Evolutionary conservation across 2,113 vertebrate genomes (phyloP).

Genomic region (Scophthalmus maximus): DNA sequence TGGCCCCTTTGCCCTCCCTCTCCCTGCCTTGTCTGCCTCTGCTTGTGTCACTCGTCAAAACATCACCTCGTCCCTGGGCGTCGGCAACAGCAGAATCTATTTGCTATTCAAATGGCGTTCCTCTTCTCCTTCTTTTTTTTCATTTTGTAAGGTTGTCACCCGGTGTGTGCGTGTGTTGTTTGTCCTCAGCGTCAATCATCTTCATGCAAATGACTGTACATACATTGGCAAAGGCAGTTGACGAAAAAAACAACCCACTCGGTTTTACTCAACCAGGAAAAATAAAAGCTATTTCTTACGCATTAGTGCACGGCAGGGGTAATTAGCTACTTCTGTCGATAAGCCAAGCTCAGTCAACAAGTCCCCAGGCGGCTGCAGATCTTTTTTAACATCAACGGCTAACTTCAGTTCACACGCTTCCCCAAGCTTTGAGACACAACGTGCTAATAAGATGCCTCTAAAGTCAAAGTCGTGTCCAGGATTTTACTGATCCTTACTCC

Average conservation of each 20-base stretch:
- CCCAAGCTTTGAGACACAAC: too few species aligned
- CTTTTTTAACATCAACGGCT: not conserved
- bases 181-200: slow-evolving; percentile 17
- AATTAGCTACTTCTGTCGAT: not conserved
- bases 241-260: too few species aligned
- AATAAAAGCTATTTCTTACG: not conserved
- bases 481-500: too few species aligned
- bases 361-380: not conserved
- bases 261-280: too few species aligned
- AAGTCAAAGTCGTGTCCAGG: not conserved
- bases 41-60: slow-evolving; percentile 55
- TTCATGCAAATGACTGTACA: slow-evolving; percentile 39
- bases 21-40: not conserved
- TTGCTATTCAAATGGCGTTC: slow-evolving; percentile 66
- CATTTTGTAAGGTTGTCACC: slow-evolving; percentile 1
- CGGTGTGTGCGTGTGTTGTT: slow-evolving; percentile 4
- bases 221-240: not conserved
- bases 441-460: not conserved
- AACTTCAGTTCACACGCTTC: not conserved
- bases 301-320: not conserved
- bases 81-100: slow-evolving; percentile 32
- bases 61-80: slow-evolving; percentile 21
- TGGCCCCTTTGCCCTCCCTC: not conserved
- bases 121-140: not conserved
- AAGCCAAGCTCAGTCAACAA: not conserved